Evolutionary conservation across 2,113 vertebrate species (phyloP), one percentile per base, ranked within the genome.

Genomic region (Rhodinocichla rosea): DNA sequence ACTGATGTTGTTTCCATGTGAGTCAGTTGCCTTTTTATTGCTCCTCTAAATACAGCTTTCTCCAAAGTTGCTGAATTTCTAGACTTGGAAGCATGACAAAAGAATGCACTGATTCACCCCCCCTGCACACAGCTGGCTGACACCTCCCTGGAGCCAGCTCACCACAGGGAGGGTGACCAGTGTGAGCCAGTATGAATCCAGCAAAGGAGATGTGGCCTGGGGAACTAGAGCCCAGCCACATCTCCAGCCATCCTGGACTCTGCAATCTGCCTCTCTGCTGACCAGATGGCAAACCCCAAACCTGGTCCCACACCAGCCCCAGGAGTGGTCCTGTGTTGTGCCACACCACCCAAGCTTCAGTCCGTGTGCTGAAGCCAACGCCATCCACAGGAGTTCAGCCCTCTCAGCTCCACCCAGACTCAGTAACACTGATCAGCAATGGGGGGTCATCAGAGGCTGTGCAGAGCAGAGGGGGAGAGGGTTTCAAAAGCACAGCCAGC

Each of bases 11-110:
- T 94, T 96, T 92, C 94, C 94, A 92, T 92, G 86, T 49, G 76
- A 96, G 93, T 88, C 91, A 93, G 71, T 86, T 42, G 87, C 73
- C n/a, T 92, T 92, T 96, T 95, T 95, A 94, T 86, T 88, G 74
- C 83, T 81, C 67, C 71, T 96, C 77, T 70, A 95, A 95, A 87
- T 64, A 83, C 78, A 83, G 30, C 60, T 90, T 93, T 94, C 56
- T 63, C 47, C 52, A 60, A 68, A 96, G 80, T 18, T 60, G 68
- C 13, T 84, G 83, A n/a, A 81, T 87, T 82, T 87, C 76, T 92
- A 82, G 83, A 75, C 64, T 89, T 94, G 92, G 88, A 92, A 79
- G 2, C 4, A 22, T 24, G 92, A 89, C 94, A 96, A 11, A 81
- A 89, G 90, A 87, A 90, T 60, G 60, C 64, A 68, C 71, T 80